phyloP scores from a whole-genome alignment of 2,113 vertebrate genomes.

The Diphyllodes magnificus region DNA sequence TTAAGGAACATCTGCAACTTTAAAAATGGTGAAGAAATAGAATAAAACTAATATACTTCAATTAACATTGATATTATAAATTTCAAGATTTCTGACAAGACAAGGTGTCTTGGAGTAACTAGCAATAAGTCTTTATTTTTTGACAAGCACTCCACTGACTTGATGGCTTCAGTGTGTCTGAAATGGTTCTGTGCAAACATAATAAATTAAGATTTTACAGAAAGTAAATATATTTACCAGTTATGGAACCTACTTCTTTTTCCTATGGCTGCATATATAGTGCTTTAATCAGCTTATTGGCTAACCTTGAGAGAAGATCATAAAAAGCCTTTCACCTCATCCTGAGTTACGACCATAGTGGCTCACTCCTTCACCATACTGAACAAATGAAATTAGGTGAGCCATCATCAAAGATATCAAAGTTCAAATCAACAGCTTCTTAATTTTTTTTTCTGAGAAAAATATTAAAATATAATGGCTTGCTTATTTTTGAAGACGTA shows the following conservation, averaged over 20 bases:
- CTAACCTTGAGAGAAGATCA: not conserved
- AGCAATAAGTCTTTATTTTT: not conserved
- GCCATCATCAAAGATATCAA: not conserved
- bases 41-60: not conserved
- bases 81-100: not conserved
- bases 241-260: not conserved
- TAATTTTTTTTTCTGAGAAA: not conserved
- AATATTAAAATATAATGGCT: not conserved
- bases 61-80: not conserved
- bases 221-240: not conserved
- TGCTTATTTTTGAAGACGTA: not conserved
- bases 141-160: not conserved
- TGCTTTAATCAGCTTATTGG: slow-evolving; percentile 10
- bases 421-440: not conserved
- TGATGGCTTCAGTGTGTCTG: not conserved
- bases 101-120: not conserved
- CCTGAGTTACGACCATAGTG: not conserved
- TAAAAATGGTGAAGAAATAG: not conserved
- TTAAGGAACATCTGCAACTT: not conserved
- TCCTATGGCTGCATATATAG: not conserved
- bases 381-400: not conserved
- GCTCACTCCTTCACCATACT: not conserved
- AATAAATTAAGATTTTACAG: not conserved
- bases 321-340: not conserved
- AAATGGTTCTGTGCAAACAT: not conserved